These are phyloP conservation scores for Brachionichthys hirsutus DNA, from an alignment of 2,113 vertebrate genomes.

Conservation along the genomic window DNA sequence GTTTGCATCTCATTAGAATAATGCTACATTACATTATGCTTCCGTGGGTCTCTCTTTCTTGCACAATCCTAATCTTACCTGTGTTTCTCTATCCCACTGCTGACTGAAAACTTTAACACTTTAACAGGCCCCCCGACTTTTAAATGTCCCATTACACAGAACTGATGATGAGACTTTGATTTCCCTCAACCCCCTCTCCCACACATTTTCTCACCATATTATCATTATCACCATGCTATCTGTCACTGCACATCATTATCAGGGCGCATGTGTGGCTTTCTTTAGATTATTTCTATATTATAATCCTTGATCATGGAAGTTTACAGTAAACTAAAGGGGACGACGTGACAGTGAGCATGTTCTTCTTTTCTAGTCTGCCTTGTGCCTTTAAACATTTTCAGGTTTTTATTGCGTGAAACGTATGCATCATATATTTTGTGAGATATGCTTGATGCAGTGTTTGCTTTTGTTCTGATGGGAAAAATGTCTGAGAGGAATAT, in stretches of 20 bases:
- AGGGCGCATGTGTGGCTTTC: slow-evolving; percentile 33
- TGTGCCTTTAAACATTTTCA: too few relatives aligned
- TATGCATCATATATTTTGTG: too few relatives aligned
- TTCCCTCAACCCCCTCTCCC: slow-evolving; percentile 29
- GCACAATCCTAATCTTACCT: slow-evolving; percentile 10
- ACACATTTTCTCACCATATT: slow-evolving; percentile 55
- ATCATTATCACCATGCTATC: slow-evolving; percentile 65
- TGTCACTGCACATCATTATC: slow-evolving; percentile 50
- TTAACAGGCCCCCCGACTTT: slow-evolving; percentile 10
- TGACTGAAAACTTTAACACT: slow-evolving; percentile 34
- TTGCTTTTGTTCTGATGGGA: too few relatives aligned
- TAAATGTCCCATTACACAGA: slow-evolving; percentile 43
- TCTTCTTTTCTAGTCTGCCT: background rate
- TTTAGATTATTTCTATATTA: background rate
- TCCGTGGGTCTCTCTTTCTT: background rate
- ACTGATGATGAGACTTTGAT: slow-evolving; percentile 30
- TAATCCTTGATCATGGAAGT: too few relatives aligned
- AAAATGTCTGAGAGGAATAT: too few relatives aligned
- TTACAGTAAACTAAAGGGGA: too few relatives aligned
- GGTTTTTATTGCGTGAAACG: too few relatives aligned
- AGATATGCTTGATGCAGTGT: too few relatives aligned
- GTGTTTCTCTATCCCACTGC: slow-evolving; percentile 1
- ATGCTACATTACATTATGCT: background rate
- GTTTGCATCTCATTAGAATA: background rate
- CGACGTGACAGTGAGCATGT: too few relatives aligned